phyloP scores from a whole-genome alignment of 2,888 invertebrate species.

The Drosophila subsilvestris region DNA sequence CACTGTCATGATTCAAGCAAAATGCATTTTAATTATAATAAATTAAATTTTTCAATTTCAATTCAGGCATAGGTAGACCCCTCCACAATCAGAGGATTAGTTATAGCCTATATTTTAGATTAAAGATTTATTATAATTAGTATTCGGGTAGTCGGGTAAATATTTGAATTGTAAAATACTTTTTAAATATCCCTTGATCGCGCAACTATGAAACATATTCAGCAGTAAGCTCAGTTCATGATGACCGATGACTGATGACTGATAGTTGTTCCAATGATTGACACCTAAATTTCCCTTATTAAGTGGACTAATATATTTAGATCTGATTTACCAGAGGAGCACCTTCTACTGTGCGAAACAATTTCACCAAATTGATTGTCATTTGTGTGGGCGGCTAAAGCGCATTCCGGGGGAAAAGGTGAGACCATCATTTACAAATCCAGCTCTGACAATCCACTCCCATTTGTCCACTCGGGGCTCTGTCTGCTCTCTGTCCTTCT shows the following conservation, averaged over 20 bases:
- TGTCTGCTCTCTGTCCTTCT: background rate
- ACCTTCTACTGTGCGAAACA: conserved; percentile 21
- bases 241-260: background rate
- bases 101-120: background rate
- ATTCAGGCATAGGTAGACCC: too few relatives aligned
- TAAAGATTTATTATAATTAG: too few relatives aligned
- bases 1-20: background rate
- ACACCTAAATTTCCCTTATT: background rate
- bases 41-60: too few relatives aligned
- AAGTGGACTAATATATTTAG: background rate
- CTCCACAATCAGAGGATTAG: background rate
- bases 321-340: conserved; percentile 19
- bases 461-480: conserved; percentile 9
- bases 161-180: too few relatives aligned
- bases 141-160: too few relatives aligned
- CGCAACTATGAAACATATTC: too few relatives aligned
- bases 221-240: background rate
- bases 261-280: background rate
- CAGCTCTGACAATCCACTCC: conserved; percentile 14
- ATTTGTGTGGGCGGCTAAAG: background rate
- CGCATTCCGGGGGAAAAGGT: conserved; percentile 25
- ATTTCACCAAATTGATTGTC: conserved; percentile 36
- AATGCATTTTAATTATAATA: background rate
- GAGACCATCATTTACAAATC: conserved; percentile 45
- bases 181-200: too few relatives aligned